These are phyloP conservation scores for Carcina quercana DNA, from an alignment of 2,888 invertebrate species.

Conservation along the genomic window DNA sequence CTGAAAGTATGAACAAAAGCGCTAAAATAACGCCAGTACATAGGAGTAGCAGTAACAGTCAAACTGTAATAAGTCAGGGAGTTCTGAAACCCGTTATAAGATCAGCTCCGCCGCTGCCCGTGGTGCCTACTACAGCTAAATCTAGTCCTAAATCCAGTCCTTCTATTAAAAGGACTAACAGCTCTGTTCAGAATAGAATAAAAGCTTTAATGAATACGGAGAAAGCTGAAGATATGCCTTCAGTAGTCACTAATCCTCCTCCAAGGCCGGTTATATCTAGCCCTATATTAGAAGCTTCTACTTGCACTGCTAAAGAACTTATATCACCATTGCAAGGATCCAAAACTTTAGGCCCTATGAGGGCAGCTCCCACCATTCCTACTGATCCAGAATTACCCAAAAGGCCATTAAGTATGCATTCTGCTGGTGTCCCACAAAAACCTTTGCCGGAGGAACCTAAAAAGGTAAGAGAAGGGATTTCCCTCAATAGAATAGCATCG, in stretches of 20 bases:
- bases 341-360: slow-evolving; percentile 74
- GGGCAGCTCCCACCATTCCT: slow-evolving; percentile 75
- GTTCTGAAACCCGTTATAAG: slow-evolving; percentile 64
- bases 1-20: slow-evolving; percentile 44
- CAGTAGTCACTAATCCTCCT: slow-evolving; percentile 73
- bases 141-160: slow-evolving; percentile 52
- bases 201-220: slow-evolving; percentile 58
- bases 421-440: slow-evolving; percentile 48
- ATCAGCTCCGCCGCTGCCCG: slow-evolving; percentile 78
- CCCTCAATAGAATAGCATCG: slow-evolving; percentile 83
- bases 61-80: slow-evolving; percentile 44
- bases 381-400: slow-evolving; percentile 47
- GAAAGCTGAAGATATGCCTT: slow-evolving; percentile 48
- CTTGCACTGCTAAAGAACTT: slow-evolving; percentile 84
- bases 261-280: slow-evolving; percentile 86
- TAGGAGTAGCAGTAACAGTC: slow-evolving; percentile 54
- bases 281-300: slow-evolving; percentile 87
- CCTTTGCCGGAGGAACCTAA: slow-evolving; percentile 68
- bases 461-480: slow-evolving; percentile 74
- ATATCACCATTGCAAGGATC: slow-evolving; percentile 77
- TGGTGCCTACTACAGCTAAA: slow-evolving; percentile 57
- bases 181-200: slow-evolving; percentile 56
- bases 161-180: slow-evolving; percentile 53
- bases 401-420: slow-evolving; percentile 69
- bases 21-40: slow-evolving; percentile 73